Base-by-base conservation (phyloP, 2,797 vertebrate species). In the Helicolenus hilgendorfi region DNA sequence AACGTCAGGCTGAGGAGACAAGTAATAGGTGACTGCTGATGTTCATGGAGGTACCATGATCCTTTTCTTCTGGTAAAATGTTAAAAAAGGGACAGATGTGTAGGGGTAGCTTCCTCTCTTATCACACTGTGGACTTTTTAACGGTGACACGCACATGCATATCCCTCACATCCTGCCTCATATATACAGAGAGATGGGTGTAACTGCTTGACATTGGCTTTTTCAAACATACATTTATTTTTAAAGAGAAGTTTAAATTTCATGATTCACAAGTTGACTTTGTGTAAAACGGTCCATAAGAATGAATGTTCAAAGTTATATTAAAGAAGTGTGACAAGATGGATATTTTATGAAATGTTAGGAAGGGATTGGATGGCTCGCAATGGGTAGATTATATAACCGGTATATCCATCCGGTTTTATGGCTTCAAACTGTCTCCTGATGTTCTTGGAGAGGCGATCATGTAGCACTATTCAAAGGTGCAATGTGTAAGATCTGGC, bases 1-100 rank as follows among this genome's bases (percentile, higher is more conserved):
- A 94, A 96, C 24, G 20, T 94, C 92, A 92, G 55, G 63, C 59
- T 77, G 59, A 91, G 78, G 62, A 92, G 87, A 83, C 82, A 92
- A 90, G 89, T 88, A 81, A 90, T 82, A 69, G 71, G 84, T 74
- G 83, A 72, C 83, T 94, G 89, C 84, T 80, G 86, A 92, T 72
- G 72, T 84, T 91, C 77, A 73, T 72, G 69, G 84, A 88, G 83
- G 81, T 86, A 68, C n/a, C 31, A 65, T 80, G 77, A 90, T 55
- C 63, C 62, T 60, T 83, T 76, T 81, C 62, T 73, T 83, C 67
- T 36, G 75, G 36, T 82, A 7, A 83, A 83, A 89, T 59, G 60
- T 33, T 45, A 5, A 72, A 45, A 67, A 41, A 67, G 33, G 33
- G 63, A 83, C 76, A 85, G 58, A 70, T 85, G 73, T 24, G 85